Evolutionary conservation across 2,888 invertebrate species (phyloP).

Genomic region (Euclidia mi): DNA sequence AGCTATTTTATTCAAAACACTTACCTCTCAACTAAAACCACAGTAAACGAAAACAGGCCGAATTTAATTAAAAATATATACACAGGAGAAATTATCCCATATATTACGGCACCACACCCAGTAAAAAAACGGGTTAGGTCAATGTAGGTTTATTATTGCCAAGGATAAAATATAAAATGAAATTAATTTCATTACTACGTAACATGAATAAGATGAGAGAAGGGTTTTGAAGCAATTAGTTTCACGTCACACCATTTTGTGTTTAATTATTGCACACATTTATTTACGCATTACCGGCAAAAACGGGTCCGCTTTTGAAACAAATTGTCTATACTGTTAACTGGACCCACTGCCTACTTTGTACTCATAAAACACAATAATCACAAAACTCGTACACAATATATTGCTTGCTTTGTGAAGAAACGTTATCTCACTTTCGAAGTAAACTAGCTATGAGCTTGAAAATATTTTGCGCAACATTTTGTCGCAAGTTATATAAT

Average conservation of each 20-base stretch:
- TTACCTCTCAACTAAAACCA: neutral
- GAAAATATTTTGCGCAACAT: no score
- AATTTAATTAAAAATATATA: conserved; percentile 3
- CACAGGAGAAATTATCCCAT: neutral
- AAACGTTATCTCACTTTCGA: neutral
- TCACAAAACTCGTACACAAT: conserved; percentile 9
- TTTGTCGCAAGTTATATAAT: no score
- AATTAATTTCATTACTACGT: conserved; percentile 44
- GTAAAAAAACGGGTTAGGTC: conserved; percentile 28
- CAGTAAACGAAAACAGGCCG: neutral
- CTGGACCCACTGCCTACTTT: conserved; percentile 28
- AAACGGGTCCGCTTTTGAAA: conserved; percentile 82
- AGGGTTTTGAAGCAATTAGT: conserved; percentile 79
- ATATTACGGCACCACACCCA: conserved; percentile 12
- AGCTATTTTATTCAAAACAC: no score
- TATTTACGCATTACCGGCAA: conserved; percentile 86
- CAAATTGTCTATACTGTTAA: conserved; percentile 72
- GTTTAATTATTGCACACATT: conserved; percentile 87
- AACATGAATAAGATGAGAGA: conserved; percentile 56
- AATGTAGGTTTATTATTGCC: conserved; percentile 28
- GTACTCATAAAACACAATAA: neutral
- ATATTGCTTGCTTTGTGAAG: neutral
- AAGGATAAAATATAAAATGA: conserved; percentile 44
- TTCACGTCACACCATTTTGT: conserved; percentile 73
- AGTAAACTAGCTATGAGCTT: conserved; percentile 22